Evolutionary conservation across 2,888 invertebrate species (phyloP).

Genomic region (Phytoseiulus persimilis): DNA sequence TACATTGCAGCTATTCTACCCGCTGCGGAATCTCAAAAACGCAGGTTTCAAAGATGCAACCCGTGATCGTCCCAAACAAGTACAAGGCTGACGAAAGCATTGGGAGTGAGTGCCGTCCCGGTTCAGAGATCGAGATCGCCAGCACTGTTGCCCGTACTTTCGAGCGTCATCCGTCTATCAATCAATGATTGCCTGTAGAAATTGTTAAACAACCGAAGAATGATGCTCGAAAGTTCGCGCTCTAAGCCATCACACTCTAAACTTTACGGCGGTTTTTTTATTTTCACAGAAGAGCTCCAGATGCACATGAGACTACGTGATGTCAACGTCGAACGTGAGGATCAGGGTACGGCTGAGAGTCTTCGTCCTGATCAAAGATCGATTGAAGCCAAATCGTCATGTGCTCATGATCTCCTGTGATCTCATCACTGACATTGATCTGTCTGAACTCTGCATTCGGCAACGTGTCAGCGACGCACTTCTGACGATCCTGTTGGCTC

Average conservation of each 20-base stretch:
- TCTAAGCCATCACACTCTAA: too few relatives aligned
- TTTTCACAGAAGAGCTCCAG: background rate
- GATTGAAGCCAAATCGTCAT: constrained; percentile 10
- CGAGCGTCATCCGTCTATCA: too few relatives aligned
- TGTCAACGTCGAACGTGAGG: constrained; percentile 15
- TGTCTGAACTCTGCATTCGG: constrained; percentile 16
- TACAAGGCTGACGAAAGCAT: constrained; percentile 24
- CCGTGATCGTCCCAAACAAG: constrained; percentile 10
- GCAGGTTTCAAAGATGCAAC: constrained; percentile 10
- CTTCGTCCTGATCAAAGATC: constrained; percentile 13
- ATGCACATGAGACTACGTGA: background rate
- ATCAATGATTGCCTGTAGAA: too few relatives aligned
- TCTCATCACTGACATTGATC: constrained; percentile 25
- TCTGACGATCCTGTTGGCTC: background rate
- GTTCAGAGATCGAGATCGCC: background rate
- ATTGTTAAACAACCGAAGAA: too few relatives aligned
- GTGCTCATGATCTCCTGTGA: constrained; percentile 23
- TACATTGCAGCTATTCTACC: constrained; percentile 5
- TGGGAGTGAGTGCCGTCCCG: background rate
- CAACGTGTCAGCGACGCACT: constrained; percentile 29
- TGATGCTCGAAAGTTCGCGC: too few relatives aligned
- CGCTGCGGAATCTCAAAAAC: constrained; percentile 26
- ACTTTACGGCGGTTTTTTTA: background rate
- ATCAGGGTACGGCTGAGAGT: constrained; percentile 21
- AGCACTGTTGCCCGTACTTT: too few relatives aligned